Percentiles rank a stretch among this genome's conserved stretches.
phyloP scores from a whole-genome alignment of 2,797 vertebrate species.

The Miichthys miiuy region DNA sequence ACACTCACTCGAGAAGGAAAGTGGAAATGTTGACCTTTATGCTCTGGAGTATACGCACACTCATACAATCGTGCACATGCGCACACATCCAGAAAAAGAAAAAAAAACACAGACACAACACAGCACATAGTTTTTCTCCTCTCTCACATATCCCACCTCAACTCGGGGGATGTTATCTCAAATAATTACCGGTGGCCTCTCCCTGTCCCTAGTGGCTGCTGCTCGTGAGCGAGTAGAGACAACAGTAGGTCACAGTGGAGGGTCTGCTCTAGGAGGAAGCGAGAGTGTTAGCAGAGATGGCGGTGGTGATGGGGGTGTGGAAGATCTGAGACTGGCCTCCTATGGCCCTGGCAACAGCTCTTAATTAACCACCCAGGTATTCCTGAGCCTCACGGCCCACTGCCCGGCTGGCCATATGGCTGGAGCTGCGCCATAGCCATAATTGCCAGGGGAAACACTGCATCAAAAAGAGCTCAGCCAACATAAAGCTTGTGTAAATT shows the following conservation, averaged over 20 bases:
- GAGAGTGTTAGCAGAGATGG: constrained; percentile 64
- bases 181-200: constrained; percentile 98
- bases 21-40: constrained; percentile 96
- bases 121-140: constrained; percentile 77
- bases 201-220: constrained; percentile 91
- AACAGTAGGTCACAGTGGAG: constrained; percentile 81
- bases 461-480: constrained; percentile 90
- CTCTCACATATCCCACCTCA: constrained; percentile 86
- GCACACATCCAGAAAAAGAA: constrained; percentile 52
- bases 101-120: constrained; percentile 50
- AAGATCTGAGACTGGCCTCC: constrained; percentile 96
- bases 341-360: constrained; percentile 95
- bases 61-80: constrained; percentile 34
- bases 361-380: constrained; percentile 99
- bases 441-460: constrained; percentile 94
- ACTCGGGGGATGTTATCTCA: constrained; percentile 95
- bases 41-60: constrained; percentile 82
- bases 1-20: constrained; percentile 89
- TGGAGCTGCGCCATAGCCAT: constrained; percentile 91
- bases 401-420: constrained; percentile 95
- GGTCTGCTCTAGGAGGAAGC: constrained; percentile 73
- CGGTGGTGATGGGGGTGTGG: constrained; percentile 83
- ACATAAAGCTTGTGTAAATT: constrained; percentile 95
- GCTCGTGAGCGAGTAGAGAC: constrained; percentile 77
- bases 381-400: constrained; percentile 91